Conservation (phyloP, 2,113 vertebrate species). For the Bettongia penicillata region DNA sequence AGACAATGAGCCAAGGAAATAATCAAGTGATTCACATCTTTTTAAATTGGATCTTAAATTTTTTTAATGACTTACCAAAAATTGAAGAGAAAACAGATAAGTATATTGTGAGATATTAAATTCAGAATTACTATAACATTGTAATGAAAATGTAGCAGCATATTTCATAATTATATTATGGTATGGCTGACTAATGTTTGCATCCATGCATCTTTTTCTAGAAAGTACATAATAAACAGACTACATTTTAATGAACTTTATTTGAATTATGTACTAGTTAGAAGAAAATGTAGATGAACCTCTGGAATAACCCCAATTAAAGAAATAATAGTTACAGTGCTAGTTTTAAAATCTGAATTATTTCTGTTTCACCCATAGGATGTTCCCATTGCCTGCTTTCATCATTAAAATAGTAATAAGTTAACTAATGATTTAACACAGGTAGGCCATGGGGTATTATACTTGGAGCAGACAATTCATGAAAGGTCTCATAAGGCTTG, state of each 20-base stretch:
- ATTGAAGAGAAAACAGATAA: neutral
- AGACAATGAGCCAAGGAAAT: neutral
- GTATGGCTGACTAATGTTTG: conserved; percentile 39
- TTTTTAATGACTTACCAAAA: neutral
- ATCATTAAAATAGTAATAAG: neutral
- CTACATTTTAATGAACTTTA: conserved; percentile 54
- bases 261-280: conserved; percentile 47
- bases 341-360: neutral
- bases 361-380: neutral
- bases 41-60: neutral
- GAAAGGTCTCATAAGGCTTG: neutral
- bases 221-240: conserved; percentile 65
- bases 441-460: neutral
- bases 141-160: neutral
- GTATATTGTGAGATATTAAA: neutral
- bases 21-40: neutral
- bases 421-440: neutral
- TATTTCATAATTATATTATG: conserved; percentile 34
- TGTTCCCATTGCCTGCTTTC: neutral
- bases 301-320: conserved; percentile 31
- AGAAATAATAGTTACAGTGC: conserved; percentile 2
- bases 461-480: neutral
- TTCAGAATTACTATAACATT: neutral
- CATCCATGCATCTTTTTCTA: conserved; percentile 48
- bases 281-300: conserved; percentile 61